A percentile compares a stretch with the other conserved stretches of the same genome.
Evolutionary conservation across 2,113 vertebrate genomes (phyloP).

Genomic region (Reinhardtius hippoglossoides): DNA sequence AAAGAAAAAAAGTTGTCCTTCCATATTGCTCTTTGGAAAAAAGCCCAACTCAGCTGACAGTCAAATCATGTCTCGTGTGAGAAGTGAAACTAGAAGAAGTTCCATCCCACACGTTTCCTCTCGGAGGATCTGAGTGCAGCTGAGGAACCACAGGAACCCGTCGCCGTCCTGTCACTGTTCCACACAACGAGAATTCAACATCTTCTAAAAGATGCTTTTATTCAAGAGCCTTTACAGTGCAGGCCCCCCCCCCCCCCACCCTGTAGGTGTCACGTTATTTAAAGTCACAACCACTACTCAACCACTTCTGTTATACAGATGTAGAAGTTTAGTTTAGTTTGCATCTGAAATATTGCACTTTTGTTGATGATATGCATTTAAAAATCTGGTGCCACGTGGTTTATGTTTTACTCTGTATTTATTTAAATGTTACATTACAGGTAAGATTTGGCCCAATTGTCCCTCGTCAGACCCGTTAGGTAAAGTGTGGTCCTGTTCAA

Average conservation of each 20-base stretch:
- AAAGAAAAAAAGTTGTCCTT: neutral
- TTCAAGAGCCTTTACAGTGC: constrained; percentile 4
- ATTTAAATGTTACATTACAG: constrained; percentile 14
- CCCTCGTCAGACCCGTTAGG: neutral
- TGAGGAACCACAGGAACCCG: neutral
- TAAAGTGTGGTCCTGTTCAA: neutral
- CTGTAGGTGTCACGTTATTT: neutral
- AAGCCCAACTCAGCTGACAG: neutral
- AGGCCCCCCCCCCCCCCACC: neutral
- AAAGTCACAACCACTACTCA: constrained; percentile 5
- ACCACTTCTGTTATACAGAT: constrained; percentile 7
- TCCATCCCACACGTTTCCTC: too few species aligned
- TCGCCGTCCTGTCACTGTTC: too few species aligned
- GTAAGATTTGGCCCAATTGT: neutral
- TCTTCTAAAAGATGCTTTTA: neutral
- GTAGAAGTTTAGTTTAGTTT: constrained; percentile 21
- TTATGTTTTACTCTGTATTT: constrained; percentile 11
- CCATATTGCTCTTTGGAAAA: neutral
- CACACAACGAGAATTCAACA: neutral
- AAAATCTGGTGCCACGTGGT: constrained; percentile 14
- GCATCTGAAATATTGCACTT: constrained; percentile 61
- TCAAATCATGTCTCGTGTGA: neutral
- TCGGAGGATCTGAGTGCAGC: neutral
- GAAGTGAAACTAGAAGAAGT: too few species aligned
- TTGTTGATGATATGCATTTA: constrained; percentile 49